Percentiles rank a stretch among this genome's conserved stretches.
Conservation (phyloP, 2,113 vertebrate species). For the Thymallus thymallus region DNA sequence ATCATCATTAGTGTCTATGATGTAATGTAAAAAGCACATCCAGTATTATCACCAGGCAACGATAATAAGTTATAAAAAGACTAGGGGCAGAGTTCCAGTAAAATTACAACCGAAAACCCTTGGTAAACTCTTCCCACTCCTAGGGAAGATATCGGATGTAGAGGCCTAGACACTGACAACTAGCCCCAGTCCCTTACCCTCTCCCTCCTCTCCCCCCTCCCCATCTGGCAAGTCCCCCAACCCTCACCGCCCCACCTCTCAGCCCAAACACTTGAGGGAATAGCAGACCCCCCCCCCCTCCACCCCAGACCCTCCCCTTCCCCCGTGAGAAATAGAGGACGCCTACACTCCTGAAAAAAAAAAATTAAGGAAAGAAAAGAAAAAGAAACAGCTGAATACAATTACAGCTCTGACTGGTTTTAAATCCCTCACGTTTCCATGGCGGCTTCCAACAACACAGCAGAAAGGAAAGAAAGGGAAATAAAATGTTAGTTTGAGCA, state of each 20-base stretch:
- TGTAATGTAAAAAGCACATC: not conserved
- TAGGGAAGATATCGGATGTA: constrained; percentile 36
- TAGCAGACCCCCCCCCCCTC: constrained; percentile 12
- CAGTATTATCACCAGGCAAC: not conserved
- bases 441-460: constrained; percentile 34
- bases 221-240: constrained; percentile 21
- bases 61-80: not conserved
- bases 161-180: constrained; percentile 26
- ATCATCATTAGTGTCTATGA: not conserved
- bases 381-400: constrained; percentile 69
- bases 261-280: constrained; percentile 15
- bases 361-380: no score
- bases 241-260: not conserved
- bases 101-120: not conserved
- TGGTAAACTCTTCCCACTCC: constrained; percentile 16
- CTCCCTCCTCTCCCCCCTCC: not conserved
- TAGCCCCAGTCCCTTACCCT: constrained; percentile 25
- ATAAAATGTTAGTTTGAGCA: not conserved
- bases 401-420: constrained; percentile 60
- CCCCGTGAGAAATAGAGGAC: constrained; percentile 52
- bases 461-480: not conserved
- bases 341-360: constrained; percentile 40
- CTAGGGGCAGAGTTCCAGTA: not conserved
- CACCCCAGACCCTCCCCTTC: constrained; percentile 17
- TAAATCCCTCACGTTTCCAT: constrained; percentile 56